Percentiles rank a stretch among this genome's conserved stretches.
These are phyloP conservation scores for Agrochola lota DNA, from an alignment of 2,888 invertebrate species.

Conservation along the genomic window DNA sequence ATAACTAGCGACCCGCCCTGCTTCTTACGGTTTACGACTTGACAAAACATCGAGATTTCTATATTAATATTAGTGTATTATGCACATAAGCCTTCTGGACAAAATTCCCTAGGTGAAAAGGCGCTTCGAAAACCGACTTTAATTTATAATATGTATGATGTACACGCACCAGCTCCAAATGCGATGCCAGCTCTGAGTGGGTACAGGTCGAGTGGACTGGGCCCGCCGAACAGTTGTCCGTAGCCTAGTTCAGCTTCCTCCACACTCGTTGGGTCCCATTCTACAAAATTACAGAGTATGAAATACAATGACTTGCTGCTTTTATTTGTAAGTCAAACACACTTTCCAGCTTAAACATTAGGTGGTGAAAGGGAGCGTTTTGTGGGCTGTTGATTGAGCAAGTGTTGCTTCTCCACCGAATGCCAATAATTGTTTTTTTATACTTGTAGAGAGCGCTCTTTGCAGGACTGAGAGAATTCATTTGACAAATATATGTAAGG, in stretches of 20 bases:
- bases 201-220: conserved; percentile 79
- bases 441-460: no score
- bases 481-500: no score
- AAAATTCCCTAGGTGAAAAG: background rate
- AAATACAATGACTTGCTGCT: background rate
- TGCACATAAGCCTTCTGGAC: background rate
- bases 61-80: background rate
- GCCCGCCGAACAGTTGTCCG: conserved; percentile 85
- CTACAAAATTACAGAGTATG: conserved; percentile 65
- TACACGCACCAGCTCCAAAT: conserved; percentile 78
- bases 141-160: background rate
- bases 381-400: no score
- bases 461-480: no score
- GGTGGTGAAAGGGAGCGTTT: no score
- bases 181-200: conserved; percentile 82
- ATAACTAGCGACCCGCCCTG: no score
- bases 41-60: background rate
- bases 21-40: background rate
- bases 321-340: background rate
- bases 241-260: conserved; percentile 87
- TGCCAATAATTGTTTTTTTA: no score
- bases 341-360: background rate
- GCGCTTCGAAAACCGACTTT: background rate
- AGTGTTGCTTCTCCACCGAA: no score
- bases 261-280: conserved; percentile 85